phyloP scores from a whole-genome alignment of 2,888 invertebrate genomes.

The Taenaris catops region DNA sequence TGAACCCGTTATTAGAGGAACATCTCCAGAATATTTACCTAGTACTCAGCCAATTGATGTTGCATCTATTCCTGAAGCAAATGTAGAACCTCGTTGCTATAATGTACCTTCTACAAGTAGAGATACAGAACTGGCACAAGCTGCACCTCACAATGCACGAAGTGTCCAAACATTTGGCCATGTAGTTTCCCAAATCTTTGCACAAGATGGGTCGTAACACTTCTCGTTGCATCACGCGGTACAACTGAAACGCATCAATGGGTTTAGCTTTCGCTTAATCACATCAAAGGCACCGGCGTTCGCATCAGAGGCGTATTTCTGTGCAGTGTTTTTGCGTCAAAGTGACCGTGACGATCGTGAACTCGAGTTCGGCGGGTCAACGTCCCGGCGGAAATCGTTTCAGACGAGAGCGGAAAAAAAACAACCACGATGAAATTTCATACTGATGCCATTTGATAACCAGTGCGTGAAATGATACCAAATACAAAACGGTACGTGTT shows the following conservation, averaged over 20 bases:
- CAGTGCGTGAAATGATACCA: constrained; percentile 32
- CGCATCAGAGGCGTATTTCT: constrained; percentile 24
- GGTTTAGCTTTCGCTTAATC: constrained; percentile 2
- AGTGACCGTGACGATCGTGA: constrained; percentile 56
- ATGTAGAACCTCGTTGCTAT: constrained; percentile 33
- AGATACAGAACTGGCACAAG: constrained; percentile 31
- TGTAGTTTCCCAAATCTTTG: too few species aligned
- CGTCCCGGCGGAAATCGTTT: constrained; percentile 34
- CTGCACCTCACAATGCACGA: constrained; percentile 33
- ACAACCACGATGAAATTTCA: constrained; percentile 54
- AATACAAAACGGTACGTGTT: constrained; percentile 11
- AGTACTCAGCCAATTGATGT: constrained; percentile 26
- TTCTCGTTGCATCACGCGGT: too few species aligned
- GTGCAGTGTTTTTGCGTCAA: constrained; percentile 36
- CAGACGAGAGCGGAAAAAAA: constrained; percentile 28
- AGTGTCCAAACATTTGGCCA: constrained; percentile 46
- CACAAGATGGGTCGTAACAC: too few species aligned
- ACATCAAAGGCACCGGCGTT: constrained; percentile 7
- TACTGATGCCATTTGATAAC: constrained; percentile 43
- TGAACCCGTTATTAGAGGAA: constrained; percentile 49
- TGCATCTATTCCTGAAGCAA: constrained; percentile 18
- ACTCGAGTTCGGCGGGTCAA: constrained; percentile 50
- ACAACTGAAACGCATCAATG: constrained; percentile 3
- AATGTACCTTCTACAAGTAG: constrained; percentile 60
- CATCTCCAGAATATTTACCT: constrained; percentile 52